A percentile compares a stretch with the other conserved stretches of the same genome.
Conservation (phyloP, 2,113 vertebrate genomes). For the Paratilapia polleni region DNA sequence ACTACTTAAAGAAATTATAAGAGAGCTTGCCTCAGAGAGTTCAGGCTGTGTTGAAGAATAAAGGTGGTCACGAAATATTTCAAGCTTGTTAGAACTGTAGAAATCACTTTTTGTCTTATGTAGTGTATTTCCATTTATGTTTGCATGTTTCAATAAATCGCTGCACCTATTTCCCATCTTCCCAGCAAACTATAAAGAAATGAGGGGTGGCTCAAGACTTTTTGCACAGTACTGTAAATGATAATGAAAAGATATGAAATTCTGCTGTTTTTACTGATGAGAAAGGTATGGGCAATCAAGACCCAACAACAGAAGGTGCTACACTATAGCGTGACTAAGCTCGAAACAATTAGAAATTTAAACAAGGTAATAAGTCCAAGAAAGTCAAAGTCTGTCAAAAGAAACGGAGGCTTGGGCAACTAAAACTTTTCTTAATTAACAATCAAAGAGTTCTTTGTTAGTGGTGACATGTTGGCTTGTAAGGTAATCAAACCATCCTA, state of each 20-base stretch:
- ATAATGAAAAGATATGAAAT: not conserved
- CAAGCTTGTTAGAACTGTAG: too few species aligned
- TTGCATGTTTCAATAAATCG: too few species aligned
- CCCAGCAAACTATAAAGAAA: too few species aligned
- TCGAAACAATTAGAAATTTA: not conserved
- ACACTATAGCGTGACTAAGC: constrained; percentile 1
- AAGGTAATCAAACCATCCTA: not conserved
- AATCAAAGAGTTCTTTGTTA: not conserved
- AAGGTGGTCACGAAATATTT: too few species aligned
- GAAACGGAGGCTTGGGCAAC: not conserved
- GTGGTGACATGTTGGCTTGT: not conserved
- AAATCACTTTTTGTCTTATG: too few species aligned
- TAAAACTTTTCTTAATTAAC: constrained; percentile 6
- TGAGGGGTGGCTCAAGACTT: too few species aligned
- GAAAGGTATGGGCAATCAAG: not conserved
- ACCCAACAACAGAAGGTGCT: not conserved
- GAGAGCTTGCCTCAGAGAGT: too few species aligned
- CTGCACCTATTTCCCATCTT: too few species aligned
- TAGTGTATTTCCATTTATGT: too few species aligned
- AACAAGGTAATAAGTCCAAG: not conserved
- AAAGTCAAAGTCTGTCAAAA: not conserved
- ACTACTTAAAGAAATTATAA: too few species aligned
- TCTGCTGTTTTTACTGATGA: not conserved
- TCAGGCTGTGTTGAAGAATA: too few species aligned
- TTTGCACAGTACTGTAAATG: too few species aligned